Evolutionary conservation across 2,888 invertebrate genomes (phyloP).

Genomic region (Polyploca ridens): DNA sequence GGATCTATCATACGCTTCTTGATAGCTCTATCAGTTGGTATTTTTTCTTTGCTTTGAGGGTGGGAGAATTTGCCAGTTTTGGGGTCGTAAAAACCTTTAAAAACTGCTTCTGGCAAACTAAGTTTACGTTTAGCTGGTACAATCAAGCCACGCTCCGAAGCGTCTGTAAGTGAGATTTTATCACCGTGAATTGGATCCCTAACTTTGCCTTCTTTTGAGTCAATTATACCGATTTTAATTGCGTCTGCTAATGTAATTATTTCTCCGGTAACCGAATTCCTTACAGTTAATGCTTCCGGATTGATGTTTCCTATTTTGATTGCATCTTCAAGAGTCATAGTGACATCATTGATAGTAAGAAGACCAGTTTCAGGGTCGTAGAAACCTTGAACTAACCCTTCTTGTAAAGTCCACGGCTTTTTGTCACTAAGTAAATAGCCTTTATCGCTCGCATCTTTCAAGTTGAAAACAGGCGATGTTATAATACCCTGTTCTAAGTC

Average conservation of each 20-base stretch:
- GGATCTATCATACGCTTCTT: constrained; percentile 93
- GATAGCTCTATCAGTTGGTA: constrained; percentile 93
- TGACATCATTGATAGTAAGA: constrained; percentile 87
- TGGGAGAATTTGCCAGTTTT: constrained; percentile 92
- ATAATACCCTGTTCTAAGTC: constrained; percentile 89
- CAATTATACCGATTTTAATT: constrained; percentile 89
- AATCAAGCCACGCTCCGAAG: constrained; percentile 92
- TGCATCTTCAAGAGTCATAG: constrained; percentile 89
- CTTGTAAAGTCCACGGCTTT: constrained; percentile 92
- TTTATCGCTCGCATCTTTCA: constrained; percentile 92
- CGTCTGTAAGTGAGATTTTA: constrained; percentile 91
- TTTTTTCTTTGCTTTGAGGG: constrained; percentile 90
- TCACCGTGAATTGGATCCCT: constrained; percentile 90
- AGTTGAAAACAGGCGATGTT: constrained; percentile 87
- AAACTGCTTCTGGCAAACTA: constrained; percentile 94
- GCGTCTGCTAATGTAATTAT: constrained; percentile 92
- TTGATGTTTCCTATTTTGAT: constrained; percentile 91
- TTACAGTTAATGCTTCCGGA: constrained; percentile 90
- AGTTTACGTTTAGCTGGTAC: constrained; percentile 93
- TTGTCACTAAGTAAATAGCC: constrained; percentile 92
- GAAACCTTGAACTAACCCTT: constrained; percentile 91
- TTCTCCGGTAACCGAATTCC: constrained; percentile 91
- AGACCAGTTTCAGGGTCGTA: constrained; percentile 91
- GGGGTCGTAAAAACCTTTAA: constrained; percentile 95
- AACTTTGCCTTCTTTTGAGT: constrained; percentile 91